Evolutionary conservation across 1,140 invertebrate species (phyloP).

Genomic region (Drosophila funebris): DNA sequence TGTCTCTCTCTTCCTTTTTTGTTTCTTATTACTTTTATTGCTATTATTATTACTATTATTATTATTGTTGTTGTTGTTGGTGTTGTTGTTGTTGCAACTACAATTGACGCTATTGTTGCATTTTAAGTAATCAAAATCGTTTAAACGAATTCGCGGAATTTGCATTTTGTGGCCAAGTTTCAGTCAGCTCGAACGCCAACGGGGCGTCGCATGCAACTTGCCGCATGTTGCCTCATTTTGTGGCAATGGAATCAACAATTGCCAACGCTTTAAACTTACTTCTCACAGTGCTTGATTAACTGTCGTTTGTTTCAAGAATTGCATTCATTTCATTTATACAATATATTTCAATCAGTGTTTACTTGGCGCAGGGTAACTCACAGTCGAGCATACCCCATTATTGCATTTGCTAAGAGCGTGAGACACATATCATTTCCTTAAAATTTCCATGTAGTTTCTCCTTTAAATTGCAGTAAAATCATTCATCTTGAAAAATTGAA

Average conservation of each 20-base stretch:
- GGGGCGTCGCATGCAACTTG: conserved; percentile 11
- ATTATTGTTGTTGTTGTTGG: conserved; percentile 1
- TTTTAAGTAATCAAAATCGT: conserved; percentile 74
- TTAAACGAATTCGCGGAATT: conserved; percentile 71
- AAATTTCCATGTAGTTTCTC: too few relatives aligned
- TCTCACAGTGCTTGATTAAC: conserved; percentile 1
- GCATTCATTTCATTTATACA: too few relatives aligned
- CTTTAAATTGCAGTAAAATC: too few relatives aligned
- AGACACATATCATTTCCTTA: too few relatives aligned
- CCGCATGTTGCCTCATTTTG: conserved; percentile 9
- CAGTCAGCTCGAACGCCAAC: neutral
- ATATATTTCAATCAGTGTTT: too few relatives aligned
- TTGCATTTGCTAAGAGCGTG: too few relatives aligned
- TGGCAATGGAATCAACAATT: neutral
- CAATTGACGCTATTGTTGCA: conserved; percentile 14
- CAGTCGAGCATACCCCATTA: too few relatives aligned
- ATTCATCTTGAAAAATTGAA: too few relatives aligned
- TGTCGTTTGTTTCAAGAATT: too few relatives aligned
- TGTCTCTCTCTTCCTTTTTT: neutral
- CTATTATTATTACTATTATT: conserved; percentile 46
- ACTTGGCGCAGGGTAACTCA: too few relatives aligned
- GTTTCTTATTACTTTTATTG: conserved; percentile 9
- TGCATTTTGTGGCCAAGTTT: conserved; percentile 58
- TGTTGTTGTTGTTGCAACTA: too few relatives aligned
- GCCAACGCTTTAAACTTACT: neutral